These are phyloP conservation scores for Echiichthys vipera DNA, from an alignment of 2,797 vertebrate species.

Conservation along the genomic window DNA sequence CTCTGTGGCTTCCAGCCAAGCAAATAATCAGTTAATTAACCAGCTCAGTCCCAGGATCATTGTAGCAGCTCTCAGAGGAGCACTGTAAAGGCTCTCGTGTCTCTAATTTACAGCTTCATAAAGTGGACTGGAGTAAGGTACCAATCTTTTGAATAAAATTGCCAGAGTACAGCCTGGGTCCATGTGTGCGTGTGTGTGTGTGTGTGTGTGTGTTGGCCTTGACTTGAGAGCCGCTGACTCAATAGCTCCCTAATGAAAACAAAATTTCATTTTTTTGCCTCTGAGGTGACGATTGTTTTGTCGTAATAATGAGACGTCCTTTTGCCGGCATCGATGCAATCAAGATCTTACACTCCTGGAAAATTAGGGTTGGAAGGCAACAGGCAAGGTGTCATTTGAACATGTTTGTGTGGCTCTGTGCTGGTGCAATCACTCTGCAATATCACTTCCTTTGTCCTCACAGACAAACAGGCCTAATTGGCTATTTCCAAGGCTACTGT, in stretches of 20 bases:
- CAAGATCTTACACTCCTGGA: conserved; percentile 73
- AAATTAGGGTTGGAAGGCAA: conserved; percentile 80
- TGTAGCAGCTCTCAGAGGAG: conserved; percentile 84
- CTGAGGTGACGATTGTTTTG: conserved; percentile 79
- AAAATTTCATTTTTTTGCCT: conserved; percentile 72
- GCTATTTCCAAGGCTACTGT: conserved; percentile 70
- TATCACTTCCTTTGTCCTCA: conserved; percentile 79
- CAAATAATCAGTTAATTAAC: conserved; percentile 89
- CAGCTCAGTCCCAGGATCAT: conserved; percentile 84
- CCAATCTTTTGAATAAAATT: conserved; percentile 84
- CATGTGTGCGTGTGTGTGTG: conserved; percentile 41
- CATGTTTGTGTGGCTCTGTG: conserved; percentile 70
- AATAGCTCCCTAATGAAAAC: conserved; percentile 82
- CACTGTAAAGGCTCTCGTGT: conserved; percentile 73
- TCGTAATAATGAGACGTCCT: conserved; percentile 77
- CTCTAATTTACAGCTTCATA: conserved; percentile 87
- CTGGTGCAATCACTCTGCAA: conserved; percentile 81
- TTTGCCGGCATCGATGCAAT: conserved; percentile 72
- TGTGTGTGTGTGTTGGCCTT: conserved; percentile 60
- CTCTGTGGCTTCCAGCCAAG: conserved; percentile 83
- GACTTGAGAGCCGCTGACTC: conserved; percentile 73
- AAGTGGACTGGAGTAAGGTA: conserved; percentile 84
- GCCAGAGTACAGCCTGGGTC: conserved; percentile 56
- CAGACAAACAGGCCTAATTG: conserved; percentile 82
- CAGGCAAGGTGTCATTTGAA: conserved; percentile 77